phyloP scores from a whole-genome alignment of 2,888 invertebrate species.

The Sinodicranocentrus sp. region DNA sequence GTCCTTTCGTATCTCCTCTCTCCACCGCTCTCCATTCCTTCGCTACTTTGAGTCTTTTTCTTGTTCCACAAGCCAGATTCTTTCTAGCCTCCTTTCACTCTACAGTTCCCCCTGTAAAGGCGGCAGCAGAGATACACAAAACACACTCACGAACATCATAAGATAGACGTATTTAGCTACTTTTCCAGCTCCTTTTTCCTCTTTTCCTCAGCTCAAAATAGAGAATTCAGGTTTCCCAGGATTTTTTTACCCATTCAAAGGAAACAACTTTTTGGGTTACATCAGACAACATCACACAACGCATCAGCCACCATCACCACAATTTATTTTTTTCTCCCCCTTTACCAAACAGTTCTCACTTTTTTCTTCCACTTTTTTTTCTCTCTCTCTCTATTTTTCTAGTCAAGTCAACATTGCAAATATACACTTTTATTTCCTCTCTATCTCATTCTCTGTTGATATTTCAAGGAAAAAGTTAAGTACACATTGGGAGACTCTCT shows the following conservation, averaged over 20 bases:
- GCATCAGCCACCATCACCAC: constrained; percentile 53
- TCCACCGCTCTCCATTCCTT: constrained; percentile 52
- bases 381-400: constrained; percentile 5
- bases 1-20: constrained; percentile 71
- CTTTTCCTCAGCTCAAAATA: too few relatives aligned
- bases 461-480: constrained; percentile 23
- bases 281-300: constrained; percentile 23
- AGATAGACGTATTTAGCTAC: too few relatives aligned
- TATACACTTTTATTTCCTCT: constrained; percentile 27
- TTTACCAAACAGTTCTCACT: constrained; percentile 55
- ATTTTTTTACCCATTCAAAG: constrained; percentile 7
- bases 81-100: constrained; percentile 35
- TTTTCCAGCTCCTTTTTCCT: too few relatives aligned
- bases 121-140: not conserved
- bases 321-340: constrained; percentile 43
- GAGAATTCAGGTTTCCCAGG: constrained; percentile 24
- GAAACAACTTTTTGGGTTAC: constrained; percentile 1
- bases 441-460: constrained; percentile 32
- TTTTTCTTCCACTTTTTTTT: constrained; percentile 31
- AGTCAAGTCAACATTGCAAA: constrained; percentile 35
- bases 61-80: constrained; percentile 34
- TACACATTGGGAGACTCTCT: constrained; percentile 25
- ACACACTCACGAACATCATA: constrained; percentile 17
- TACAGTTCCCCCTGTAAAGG: not conserved
- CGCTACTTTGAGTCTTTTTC: constrained; percentile 32